Evolutionary conservation across 2,797 vertebrate species (phyloP), one percentile per base, ranked within the genome.

Genomic region (Gymnoscopelus microlampas): DNA sequence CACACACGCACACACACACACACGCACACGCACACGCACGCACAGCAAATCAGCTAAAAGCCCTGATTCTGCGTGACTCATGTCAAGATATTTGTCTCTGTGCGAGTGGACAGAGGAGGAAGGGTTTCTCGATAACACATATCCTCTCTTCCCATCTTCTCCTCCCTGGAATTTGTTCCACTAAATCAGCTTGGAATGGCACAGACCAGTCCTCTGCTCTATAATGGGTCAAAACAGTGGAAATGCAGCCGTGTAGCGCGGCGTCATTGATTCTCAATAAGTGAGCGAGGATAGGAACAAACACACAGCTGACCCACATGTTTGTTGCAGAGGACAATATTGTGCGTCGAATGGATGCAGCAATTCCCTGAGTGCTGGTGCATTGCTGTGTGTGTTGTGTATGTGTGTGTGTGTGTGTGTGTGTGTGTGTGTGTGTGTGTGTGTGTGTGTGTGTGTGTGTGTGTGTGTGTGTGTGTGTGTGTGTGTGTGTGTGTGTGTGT

Each of bases 241-340:
- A 78, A 73, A 85, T 73, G 63, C 73, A 71, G 77, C 69, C 29
- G 73, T 80, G 73, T 77, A 63, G 63, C 50, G 72, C 9, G 7
- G 39, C 9, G 81, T 77, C 80, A 89, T 68, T 59, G 85, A 90
- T 88, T 91, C 78, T 82, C 78, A 82, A 77, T 80, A 82, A 83
- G 70, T 58, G 77, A 73, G 80, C 60, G 50, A 65, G 58, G 80
- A 71, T 69, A 62, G 71, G 50, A 71, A 80, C 75, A 87, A 84
- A 88, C 81, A 81, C 81, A 81, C 11, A 64, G 54, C 64, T 75
- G 85, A 85, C 75, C 68, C 35, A 44, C 32, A 53, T 64, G 76
- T 71, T 47, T 71, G 49, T 68, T 66, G 19, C 14, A 66, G 56
- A 32, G 39, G 56, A 53, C 15, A 24, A 69, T 49, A 68, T 55